These are phyloP conservation scores for Sphenodon punctatus DNA, from an alignment of 2,797 vertebrate species.

Conservation along the genomic window DNA sequence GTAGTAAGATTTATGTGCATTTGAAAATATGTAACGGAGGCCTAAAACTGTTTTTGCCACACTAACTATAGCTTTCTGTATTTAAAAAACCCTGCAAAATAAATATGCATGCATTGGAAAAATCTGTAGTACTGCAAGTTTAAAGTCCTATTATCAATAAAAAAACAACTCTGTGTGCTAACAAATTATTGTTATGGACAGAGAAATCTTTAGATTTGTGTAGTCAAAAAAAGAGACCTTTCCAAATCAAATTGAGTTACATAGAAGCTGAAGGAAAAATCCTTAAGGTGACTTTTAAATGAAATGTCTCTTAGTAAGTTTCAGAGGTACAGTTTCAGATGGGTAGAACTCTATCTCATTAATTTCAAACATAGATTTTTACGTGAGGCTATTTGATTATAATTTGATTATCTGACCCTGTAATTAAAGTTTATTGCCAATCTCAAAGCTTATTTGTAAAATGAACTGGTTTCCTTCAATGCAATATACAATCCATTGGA, in stretches of 20 bases:
- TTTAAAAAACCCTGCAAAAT: neutral
- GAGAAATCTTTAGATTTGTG: constrained; percentile 61
- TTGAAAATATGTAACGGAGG: constrained; percentile 27
- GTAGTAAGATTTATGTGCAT: constrained; percentile 45
- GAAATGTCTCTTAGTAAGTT: constrained; percentile 76
- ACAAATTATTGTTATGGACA: constrained; percentile 31
- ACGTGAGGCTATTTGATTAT: constrained; percentile 79
- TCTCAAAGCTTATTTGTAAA: constrained; percentile 76
- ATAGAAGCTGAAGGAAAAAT: constrained; percentile 64
- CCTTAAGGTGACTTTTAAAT: constrained; percentile 79
- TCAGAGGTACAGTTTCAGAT: constrained; percentile 65
- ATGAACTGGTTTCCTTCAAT: constrained; percentile 76
- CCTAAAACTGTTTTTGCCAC: constrained; percentile 41
- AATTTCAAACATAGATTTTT: constrained; percentile 81
- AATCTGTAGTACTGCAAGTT: constrained; percentile 7
- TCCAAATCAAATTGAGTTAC: constrained; percentile 73
- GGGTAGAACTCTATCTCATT: constrained; percentile 77
- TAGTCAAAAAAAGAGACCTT: constrained; percentile 71
- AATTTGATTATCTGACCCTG: constrained; percentile 83
- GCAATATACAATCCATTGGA: constrained; percentile 75
- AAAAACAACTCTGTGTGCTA: constrained; percentile 12
- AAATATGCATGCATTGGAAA: constrained; percentile 7
- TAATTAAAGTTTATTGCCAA: constrained; percentile 83
- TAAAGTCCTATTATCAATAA: constrained; percentile 45
- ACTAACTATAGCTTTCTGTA: constrained; percentile 16